Evolutionary conservation across 2,797 vertebrate genomes (phyloP), one percentile per base, ranked within the genome.

Genomic region (Phrynocephalus guinanensis): DNA sequence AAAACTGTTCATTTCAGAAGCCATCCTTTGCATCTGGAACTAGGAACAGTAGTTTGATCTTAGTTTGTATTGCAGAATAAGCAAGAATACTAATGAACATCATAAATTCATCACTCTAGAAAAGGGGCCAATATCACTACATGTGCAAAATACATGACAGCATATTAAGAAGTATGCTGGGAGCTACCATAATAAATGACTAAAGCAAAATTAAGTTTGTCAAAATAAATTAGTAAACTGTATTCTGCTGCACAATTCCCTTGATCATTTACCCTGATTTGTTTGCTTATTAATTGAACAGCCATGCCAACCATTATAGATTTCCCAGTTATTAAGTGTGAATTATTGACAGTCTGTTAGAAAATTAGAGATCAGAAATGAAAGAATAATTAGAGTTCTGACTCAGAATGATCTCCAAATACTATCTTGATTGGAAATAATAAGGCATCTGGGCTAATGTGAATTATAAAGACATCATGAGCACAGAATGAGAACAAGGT

Each of bases 271-370:
- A 81, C n/a, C 71, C 48, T 80, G 70, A 75, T 76, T 85, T 85
- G 70, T 80, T 68, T 88, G 87, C 44, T 88, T 81, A 81, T 85
- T 88, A 81, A 81, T 66, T 88, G 70, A 85, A 85, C 70, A 85
- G 83, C 60, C 50, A 80, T 81, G 71, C 60, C 85, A 88, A 88
- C 78, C 67, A 85, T 88, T 81, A 88, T 85, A 80, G 78, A 88
- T 88, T 88, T 85, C 71, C 72, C 78, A 85, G 79, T 88, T 85
- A 85, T 81, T 85, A 85, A 88, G 56, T 56, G 68, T 73, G 71
- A 73, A 81, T 81, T 85, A 88, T 88, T 85, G 87, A 85, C 83
- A 38, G 66, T 84, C 77, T 88, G 38, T 68, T 88, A n/a, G 48
- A 84, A 26, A 26, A 38, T 88, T 85, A 7, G 56, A 56, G 70